These are phyloP conservation scores for Puntigrus tetrazona DNA, from an alignment of 2,113 vertebrate genomes.

Conservation along the genomic window DNA sequence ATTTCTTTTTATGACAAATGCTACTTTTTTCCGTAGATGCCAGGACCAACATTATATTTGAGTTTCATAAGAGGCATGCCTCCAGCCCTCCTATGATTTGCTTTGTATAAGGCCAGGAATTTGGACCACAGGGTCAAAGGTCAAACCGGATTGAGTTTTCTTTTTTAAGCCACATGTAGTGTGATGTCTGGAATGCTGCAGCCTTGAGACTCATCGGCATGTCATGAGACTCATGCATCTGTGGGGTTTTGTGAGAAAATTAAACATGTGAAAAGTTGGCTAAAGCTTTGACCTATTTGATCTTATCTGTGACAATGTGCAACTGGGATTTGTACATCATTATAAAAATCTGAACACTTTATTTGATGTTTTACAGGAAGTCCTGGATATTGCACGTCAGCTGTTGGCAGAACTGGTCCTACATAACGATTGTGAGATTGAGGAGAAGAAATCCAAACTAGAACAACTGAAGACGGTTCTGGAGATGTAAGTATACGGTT, in stretches of 20 bases:
- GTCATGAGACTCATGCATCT: not conserved
- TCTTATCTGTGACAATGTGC: not conserved
- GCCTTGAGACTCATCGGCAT: not conserved
- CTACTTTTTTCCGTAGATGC: not conserved
- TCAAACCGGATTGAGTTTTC: not conserved
- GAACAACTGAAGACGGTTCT: constrained; percentile 95
- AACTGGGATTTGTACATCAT: not conserved
- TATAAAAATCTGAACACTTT: not conserved
- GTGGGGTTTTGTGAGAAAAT: not conserved
- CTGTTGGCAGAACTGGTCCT: constrained; percentile 86
- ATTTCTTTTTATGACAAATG: constrained; percentile 7
- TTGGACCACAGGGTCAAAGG: not conserved
- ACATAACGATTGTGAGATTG: constrained; percentile 87
- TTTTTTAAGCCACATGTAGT: not conserved
- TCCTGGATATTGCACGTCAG: constrained; percentile 92
- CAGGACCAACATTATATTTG: not conserved
- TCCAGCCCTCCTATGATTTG: not conserved
- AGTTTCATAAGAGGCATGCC: not conserved
- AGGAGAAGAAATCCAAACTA: constrained; percentile 93
- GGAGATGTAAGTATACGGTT: constrained; percentile 87
- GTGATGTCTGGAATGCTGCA: not conserved
- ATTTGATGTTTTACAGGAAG: constrained; percentile 78
- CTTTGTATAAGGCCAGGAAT: not conserved
- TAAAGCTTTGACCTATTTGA: not conserved
- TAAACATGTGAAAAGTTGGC: not conserved